These are phyloP conservation scores for Marronus borbonicus DNA, from an alignment of 2,888 invertebrate species.

Conservation along the genomic window DNA sequence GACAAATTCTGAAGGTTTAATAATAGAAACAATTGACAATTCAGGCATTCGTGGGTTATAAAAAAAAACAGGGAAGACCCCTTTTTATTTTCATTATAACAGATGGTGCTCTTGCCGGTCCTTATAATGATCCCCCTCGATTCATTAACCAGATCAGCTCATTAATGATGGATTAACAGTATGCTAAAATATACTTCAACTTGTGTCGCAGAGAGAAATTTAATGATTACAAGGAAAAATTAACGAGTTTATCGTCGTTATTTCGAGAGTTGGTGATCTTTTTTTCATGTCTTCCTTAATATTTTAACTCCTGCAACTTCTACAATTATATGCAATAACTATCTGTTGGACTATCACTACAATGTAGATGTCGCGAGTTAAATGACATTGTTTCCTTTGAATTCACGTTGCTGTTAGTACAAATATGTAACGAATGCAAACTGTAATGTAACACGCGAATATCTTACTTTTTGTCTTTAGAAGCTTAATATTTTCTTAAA, in stretches of 20 bases:
- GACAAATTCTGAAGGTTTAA: background rate
- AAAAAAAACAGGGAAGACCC: background rate
- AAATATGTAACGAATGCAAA: too few relatives aligned
- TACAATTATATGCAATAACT: too few relatives aligned
- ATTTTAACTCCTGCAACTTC: background rate
- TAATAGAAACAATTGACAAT: background rate
- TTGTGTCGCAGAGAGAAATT: slow-evolving; percentile 58
- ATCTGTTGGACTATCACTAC: too few relatives aligned
- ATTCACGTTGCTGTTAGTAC: too few relatives aligned
- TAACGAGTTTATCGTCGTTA: slow-evolving; percentile 60
- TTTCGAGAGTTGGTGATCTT: slow-evolving; percentile 23
- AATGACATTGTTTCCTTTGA: too few relatives aligned
- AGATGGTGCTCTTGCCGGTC: too few relatives aligned
- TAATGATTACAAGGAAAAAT: slow-evolving; percentile 65
- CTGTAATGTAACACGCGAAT: too few relatives aligned
- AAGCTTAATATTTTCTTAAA: too few relatives aligned
- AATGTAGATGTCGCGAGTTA: too few relatives aligned
- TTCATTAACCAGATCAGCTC: slow-evolving; percentile 67
- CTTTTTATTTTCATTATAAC: slow-evolving; percentile 19
- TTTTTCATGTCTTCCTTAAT: background rate
- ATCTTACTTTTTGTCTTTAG: too few relatives aligned
- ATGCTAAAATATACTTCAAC: slow-evolving; percentile 45
- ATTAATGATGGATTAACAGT: slow-evolving; percentile 63
- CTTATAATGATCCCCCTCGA: slow-evolving; percentile 66
- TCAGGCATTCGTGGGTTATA: background rate